Evolutionary conservation across 2,113 vertebrate species (phyloP), one percentile per base, ranked within the genome.

Genomic region (Candoia aspera): DNA sequence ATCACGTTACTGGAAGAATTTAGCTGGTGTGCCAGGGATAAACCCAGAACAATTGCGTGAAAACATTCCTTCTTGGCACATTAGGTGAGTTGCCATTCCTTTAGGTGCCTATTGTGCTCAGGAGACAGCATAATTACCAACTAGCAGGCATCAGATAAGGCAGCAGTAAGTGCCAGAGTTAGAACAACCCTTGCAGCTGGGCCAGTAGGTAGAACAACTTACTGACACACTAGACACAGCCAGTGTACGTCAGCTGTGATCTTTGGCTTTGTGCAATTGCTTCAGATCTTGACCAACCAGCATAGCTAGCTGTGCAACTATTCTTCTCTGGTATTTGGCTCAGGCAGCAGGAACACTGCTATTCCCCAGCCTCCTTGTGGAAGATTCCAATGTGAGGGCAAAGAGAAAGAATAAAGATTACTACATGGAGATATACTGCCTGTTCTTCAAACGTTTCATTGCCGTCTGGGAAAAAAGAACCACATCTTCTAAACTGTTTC

Each of bases 271-370:
- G 53, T 57, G 6, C 62, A 83, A 37, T 60, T 53, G 79, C 57
- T 86, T 54, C 37, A 85, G 26, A 29, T 89, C 54, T 11, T 53
- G 2, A 37, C 55, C n/a, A 21, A 90, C 24, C 85, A 2, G 64
- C 46, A 6, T 10, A 49, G 46, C 68, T n/a, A 46, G 68, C 23
- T 0, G 0, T 2, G 0, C 57, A 57, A 24, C 0, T 8, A 0
- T 1, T 46, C 17, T 1, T 0, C 94, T 96, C 93, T 95, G 92
- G 94, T 94, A 93, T 95, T 96, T 93, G 95, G 96, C 96, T 97
- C 96, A 97, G 96, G 92, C 37, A 92, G 96, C 96, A 97, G 96
- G 92, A 49, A 91, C 59, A 91, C 91, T 93, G 73, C 57, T 85
- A 59, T 68, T 49, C 55, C 93, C 90, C 90, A 42, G 46, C 62